phyloP scores from a whole-genome alignment of 2,113 vertebrate species.

The Podilymbus podiceps region DNA sequence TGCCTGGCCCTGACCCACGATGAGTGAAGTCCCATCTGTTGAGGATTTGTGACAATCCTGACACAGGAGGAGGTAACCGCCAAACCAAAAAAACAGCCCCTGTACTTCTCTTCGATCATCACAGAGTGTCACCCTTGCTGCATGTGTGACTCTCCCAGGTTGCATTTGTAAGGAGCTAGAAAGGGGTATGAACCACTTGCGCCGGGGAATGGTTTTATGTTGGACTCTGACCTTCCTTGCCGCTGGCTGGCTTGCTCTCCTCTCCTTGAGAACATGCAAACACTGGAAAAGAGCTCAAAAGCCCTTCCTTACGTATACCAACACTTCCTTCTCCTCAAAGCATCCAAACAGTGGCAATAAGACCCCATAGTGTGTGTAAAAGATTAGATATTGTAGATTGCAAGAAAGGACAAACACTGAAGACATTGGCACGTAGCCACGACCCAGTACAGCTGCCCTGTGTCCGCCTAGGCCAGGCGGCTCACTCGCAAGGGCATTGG shows the following conservation, averaged over 20 bases:
- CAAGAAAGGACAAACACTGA: neutral
- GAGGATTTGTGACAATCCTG: rapidly evolving
- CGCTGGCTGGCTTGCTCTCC: neutral
- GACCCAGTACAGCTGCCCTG: rapidly evolving
- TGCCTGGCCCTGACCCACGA: rapidly evolving
- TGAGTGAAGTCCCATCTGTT: rapidly evolving
- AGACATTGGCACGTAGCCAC: rapidly evolving
- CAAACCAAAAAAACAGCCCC: too few species aligned
- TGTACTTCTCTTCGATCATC: neutral
- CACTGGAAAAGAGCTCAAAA: neutral
- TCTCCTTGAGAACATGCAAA: neutral
- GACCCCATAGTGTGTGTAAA: neutral
- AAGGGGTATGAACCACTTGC: neutral
- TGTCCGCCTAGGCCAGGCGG: too few species aligned
- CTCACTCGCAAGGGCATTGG: too few species aligned
- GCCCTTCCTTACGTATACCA: neutral
- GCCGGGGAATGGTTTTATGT: rapidly evolving
- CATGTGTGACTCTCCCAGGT: rapidly evolving
- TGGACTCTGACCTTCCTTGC: neutral
- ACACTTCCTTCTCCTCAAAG: neutral
- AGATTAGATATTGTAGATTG: neutral
- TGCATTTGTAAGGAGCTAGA: neutral
- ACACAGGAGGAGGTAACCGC: rapidly evolving
- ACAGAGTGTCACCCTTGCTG: neutral
- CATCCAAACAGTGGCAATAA: neutral